These are phyloP conservation scores for rabbit (Oryctolagus cuniculus) DNA, from an alignment of 2,113 vertebrate species.

Conservation along the genomic window DNA sequence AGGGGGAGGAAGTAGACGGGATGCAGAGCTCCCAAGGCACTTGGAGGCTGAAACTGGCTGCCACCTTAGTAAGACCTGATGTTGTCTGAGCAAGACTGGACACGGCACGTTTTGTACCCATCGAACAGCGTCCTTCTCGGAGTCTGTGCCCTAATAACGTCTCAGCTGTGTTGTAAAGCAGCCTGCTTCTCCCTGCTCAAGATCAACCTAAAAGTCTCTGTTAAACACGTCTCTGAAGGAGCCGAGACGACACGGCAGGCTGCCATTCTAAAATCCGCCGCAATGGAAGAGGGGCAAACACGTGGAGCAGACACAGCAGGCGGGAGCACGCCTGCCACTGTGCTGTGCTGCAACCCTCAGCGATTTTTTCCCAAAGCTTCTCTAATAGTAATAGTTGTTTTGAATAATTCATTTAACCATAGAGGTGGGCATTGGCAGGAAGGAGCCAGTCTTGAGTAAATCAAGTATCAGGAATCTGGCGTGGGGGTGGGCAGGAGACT, in stretches of 20 bases:
- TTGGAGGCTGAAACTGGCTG: not conserved
- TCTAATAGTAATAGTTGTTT: not conserved
- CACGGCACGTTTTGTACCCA: not conserved
- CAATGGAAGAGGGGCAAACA: not conserved
- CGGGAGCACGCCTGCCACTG: rapidly evolving
- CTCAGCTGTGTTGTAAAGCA: not conserved
- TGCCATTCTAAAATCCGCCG: not conserved
- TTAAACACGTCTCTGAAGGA: not conserved
- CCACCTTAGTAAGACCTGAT: no score
- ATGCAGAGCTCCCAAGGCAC: not conserved
- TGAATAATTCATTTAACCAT: not conserved
- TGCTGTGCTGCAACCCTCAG: not conserved
- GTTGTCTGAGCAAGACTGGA: not conserved
- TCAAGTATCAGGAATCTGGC: not conserved
- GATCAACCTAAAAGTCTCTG: not conserved
- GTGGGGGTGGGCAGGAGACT: not conserved
- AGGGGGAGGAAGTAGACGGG: rapidly evolving
- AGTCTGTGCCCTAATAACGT: not conserved
- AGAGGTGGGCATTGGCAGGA: not conserved
- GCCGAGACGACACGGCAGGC: no score
- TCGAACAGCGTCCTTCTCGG: not conserved
- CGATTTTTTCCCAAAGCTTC: not conserved
- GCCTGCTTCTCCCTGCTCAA: no score
- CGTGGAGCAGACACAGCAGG: rapidly evolving
- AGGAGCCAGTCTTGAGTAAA: not conserved